Evolutionary conservation across 2,888 invertebrate genomes (phyloP).

Genomic region (Pollenia angustigena): DNA sequence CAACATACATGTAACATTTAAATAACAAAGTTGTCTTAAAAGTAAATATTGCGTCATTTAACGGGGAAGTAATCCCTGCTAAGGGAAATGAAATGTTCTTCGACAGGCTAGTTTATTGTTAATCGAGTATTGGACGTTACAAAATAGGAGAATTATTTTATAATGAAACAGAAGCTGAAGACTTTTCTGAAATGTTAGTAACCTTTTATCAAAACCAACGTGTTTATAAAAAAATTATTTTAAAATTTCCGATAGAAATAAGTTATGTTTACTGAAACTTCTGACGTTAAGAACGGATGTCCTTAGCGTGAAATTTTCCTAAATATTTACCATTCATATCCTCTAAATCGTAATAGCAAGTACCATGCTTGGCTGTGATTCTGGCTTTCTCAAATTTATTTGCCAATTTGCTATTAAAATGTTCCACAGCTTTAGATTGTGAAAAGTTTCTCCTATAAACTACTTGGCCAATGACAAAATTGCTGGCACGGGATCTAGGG

Average conservation of each 20-base stretch:
- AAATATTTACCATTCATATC: conserved; percentile 21
- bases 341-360: conserved; percentile 16
- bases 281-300: background rate
- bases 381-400: background rate
- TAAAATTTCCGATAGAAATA: too few species aligned
- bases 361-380: conserved; percentile 12
- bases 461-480: conserved; percentile 23
- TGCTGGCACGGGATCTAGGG: background rate
- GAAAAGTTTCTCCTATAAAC: conserved; percentile 27
- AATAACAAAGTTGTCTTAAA: too few species aligned
- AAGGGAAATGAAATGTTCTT: too few species aligned
- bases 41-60: too few species aligned
- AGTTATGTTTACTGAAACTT: background rate
- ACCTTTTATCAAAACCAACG: too few species aligned
- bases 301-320: conserved; percentile 14
- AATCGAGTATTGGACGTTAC: background rate
- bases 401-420: conserved; percentile 10
- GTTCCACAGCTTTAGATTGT: conserved; percentile 5
- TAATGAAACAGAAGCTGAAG: conserved; percentile 33
- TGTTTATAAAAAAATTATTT: too few species aligned
- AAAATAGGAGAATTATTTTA: conserved; percentile 12
- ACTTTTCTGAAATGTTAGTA: background rate
- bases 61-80: too few species aligned
- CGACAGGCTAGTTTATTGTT: too few species aligned
- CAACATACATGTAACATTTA: too few species aligned